Evolutionary conservation across 2,113 vertebrate species (phyloP).

Genomic region (Heptranchias perlo): DNA sequence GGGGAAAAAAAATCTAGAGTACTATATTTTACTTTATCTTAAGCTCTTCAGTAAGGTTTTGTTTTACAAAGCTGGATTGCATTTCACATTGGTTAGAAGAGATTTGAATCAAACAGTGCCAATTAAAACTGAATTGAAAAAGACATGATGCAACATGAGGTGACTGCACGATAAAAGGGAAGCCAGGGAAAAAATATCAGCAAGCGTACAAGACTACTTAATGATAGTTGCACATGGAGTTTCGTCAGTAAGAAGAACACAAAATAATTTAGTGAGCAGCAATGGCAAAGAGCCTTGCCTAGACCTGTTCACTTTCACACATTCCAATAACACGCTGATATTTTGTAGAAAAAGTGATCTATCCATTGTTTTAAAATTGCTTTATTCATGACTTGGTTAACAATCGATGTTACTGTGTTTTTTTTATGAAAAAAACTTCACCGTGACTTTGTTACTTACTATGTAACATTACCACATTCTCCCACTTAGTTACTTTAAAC

Average conservation of each 20-base stretch:
- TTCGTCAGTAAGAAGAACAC: not conserved
- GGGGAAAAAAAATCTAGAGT: not conserved
- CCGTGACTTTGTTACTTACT: not conserved
- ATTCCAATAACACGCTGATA: not conserved
- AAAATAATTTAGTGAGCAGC: not conserved
- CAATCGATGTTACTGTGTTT: not conserved
- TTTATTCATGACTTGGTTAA: not conserved
- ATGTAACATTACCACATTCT: not conserved
- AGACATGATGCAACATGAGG: not conserved
- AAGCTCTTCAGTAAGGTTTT: not conserved
- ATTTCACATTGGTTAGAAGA: not conserved
- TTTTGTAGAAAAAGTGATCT: not conserved
- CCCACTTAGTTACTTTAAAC: not conserved
- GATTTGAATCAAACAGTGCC: no score
- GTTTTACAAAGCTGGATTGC: not conserved
- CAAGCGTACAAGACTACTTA: not conserved
- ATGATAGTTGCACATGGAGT: not conserved
- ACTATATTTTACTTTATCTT: no score
- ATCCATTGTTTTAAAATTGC: not conserved
- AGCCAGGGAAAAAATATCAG: not conserved
- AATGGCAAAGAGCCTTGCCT: not conserved
- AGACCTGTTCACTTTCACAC: not conserved
- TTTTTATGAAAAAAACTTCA: not conserved
- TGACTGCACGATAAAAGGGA: not conserved
- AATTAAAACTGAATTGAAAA: not conserved